Percentiles rank a stretch among this genome's conserved stretches.
Evolutionary conservation across 2,797 vertebrate genomes (phyloP).

Genomic region (Todus mexicanus): DNA sequence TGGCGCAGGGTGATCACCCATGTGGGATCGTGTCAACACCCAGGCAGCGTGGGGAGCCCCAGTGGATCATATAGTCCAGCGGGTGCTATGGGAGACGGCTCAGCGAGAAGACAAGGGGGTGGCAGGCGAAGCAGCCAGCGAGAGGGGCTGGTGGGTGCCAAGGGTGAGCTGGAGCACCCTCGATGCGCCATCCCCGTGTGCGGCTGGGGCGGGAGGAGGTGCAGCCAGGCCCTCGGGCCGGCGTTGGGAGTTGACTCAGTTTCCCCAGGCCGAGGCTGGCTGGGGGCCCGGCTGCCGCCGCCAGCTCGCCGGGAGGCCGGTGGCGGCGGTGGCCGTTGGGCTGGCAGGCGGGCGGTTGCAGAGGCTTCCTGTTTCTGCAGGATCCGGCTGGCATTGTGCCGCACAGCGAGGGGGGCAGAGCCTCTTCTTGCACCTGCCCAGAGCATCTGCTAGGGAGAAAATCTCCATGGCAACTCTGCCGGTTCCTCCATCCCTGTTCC

Average conservation of each 20-base stretch:
- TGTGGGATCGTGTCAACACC: accelerated
- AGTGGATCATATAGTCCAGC: accelerated
- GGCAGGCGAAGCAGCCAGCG: neutral
- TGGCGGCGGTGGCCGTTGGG: neutral
- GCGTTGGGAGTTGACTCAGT: neutral
- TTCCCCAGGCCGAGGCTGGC: accelerated
- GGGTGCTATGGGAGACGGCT: no score
- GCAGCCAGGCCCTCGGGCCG: neutral
- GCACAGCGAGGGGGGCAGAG: slow-evolving; percentile 60
- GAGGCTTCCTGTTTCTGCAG: slow-evolving; percentile 31
- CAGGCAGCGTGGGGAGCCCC: accelerated
- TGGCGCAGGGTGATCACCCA: accelerated
- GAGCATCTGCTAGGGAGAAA: slow-evolving; percentile 64
- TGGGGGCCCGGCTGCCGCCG: neutral
- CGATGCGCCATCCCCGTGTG: accelerated
- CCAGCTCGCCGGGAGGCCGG: accelerated
- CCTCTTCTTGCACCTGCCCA: slow-evolving; percentile 66
- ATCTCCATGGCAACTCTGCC: slow-evolving; percentile 61
- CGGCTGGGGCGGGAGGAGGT: neutral
- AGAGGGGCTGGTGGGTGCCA: neutral
- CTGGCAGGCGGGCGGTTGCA: neutral
- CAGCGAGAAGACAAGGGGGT: neutral
- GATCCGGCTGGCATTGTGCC: slow-evolving; percentile 46
- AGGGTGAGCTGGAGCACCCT: no score
- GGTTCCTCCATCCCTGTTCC: slow-evolving; percentile 16